A percentile compares a stretch with the other conserved stretches of the same genome.
phyloP scores from a whole-genome alignment of 1,140 invertebrate species.

The Zaprionus ghesquierei region DNA sequence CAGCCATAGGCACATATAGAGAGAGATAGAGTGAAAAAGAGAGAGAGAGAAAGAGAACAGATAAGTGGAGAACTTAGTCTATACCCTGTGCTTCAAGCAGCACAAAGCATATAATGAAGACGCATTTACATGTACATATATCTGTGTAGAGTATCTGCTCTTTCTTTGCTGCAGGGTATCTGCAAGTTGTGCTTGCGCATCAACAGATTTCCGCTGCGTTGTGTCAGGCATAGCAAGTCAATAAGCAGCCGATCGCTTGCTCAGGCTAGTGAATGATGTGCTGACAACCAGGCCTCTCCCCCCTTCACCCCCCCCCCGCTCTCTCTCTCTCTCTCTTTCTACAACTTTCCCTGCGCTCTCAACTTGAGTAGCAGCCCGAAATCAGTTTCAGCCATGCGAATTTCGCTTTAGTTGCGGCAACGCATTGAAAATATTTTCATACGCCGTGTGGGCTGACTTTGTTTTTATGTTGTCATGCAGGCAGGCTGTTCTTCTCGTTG shows the following conservation, averaged over 20 bases:
- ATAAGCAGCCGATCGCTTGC: not conserved
- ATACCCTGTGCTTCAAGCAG: too few relatives aligned
- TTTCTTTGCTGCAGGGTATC: not conserved
- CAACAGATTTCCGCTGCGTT: not conserved
- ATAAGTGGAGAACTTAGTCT: too few relatives aligned
- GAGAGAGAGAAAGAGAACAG: too few relatives aligned
- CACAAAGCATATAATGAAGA: too few relatives aligned
- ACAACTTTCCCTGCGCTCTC: not conserved
- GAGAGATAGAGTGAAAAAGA: too few relatives aligned
- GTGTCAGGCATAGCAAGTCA: not conserved
- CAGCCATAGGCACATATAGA: too few relatives aligned
- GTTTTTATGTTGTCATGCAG: slow-evolving; percentile 33
- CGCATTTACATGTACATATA: too few relatives aligned
- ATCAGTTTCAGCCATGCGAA: slow-evolving; percentile 1
- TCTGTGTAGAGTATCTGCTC: too few relatives aligned
- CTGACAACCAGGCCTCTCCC: not conserved
- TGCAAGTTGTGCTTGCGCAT: not conserved
- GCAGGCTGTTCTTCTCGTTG: not conserved
- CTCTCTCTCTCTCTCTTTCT: not conserved
- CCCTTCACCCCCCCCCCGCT: not conserved
- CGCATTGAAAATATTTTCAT: slow-evolving; percentile 51
- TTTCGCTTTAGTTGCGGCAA: slow-evolving; percentile 11
- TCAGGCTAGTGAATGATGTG: not conserved
- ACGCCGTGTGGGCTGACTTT: slow-evolving; percentile 44
- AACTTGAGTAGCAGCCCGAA: not conserved